Evolutionary conservation across 2,888 invertebrate species (phyloP).

Genomic region (Caenorhabditis sp.): DNA sequence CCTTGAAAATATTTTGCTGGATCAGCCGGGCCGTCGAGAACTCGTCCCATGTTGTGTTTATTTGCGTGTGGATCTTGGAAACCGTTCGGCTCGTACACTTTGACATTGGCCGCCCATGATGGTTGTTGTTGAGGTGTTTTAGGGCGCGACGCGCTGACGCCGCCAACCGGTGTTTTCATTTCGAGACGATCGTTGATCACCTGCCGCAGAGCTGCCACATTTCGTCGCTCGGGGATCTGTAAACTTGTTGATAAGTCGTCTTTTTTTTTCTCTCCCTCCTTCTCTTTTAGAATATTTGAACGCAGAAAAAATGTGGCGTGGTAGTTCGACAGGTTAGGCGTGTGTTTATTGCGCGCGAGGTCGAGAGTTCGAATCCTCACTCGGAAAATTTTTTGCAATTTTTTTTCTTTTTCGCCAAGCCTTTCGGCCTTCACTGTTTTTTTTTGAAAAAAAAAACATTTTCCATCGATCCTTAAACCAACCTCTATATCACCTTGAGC

Average conservation of each 20-base stretch:
- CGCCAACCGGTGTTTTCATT: constrained; percentile 39
- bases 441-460: too few species aligned
- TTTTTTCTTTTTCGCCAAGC: too few species aligned
- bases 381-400: too few species aligned
- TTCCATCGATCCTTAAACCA: too few species aligned
- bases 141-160: constrained; percentile 4
- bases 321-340: too few species aligned
- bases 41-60: constrained; percentile 43
- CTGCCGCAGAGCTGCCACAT: constrained; percentile 41
- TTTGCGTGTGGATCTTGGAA: constrained; percentile 32
- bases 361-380: too few species aligned
- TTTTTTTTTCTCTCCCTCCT: too few species aligned
- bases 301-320: too few species aligned
- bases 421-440: too few species aligned
- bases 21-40: constrained; percentile 46
- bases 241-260: too few species aligned
- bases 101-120: constrained; percentile 32
- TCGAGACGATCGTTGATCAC: constrained; percentile 44
- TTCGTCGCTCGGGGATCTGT: constrained; percentile 10
- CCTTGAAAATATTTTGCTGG: constrained; percentile 51
- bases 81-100: constrained; percentile 42
- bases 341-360: too few species aligned
- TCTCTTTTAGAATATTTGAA: too few species aligned
- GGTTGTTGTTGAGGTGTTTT: constrained; percentile 14
- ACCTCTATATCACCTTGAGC: constrained; percentile 36